These are phyloP conservation scores for Pogonocherus hispidulus DNA, from an alignment of 2,888 invertebrate species.

Conservation along the genomic window DNA sequence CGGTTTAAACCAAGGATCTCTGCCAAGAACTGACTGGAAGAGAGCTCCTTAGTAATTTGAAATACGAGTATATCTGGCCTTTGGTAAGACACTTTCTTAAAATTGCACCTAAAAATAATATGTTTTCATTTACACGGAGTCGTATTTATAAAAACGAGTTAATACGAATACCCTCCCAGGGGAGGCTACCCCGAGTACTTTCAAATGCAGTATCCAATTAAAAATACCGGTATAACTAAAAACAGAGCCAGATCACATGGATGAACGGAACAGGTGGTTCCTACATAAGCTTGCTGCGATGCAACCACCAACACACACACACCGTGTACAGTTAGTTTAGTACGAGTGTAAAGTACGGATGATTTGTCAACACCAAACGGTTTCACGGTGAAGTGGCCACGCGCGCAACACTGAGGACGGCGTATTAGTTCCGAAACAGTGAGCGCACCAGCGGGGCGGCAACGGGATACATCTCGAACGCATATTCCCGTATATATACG, in stretches of 20 bases:
- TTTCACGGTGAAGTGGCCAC: conserved; percentile 67
- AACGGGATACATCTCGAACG: conserved; percentile 38
- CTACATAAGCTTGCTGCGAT: no score
- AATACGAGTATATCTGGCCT: no score
- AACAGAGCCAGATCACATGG: conserved; percentile 5
- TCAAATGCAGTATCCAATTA: background rate
- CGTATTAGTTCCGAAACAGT: conserved; percentile 59
- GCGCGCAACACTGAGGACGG: conserved; percentile 53
- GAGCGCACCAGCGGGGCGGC: conserved; percentile 50
- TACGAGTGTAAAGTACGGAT: conserved; percentile 65
- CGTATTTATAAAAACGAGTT: no score
- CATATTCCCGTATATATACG: conserved; percentile 23
- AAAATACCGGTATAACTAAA: background rate
- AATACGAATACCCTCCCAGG: no score
- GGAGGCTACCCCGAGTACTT: background rate
- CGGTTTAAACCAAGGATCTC: no score
- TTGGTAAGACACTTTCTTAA: no score
- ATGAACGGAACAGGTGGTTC: conserved; percentile 28
- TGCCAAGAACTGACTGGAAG: no score
- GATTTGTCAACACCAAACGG: conserved; percentile 68
- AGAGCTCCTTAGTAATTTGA: no score
- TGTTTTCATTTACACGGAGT: no score
- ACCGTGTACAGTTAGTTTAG: conserved; percentile 55
- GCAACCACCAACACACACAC: conserved; percentile 32
- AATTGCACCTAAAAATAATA: no score